Conservation (phyloP, 2,797 vertebrate genomes). For the Perodicticus potto region DNA sequence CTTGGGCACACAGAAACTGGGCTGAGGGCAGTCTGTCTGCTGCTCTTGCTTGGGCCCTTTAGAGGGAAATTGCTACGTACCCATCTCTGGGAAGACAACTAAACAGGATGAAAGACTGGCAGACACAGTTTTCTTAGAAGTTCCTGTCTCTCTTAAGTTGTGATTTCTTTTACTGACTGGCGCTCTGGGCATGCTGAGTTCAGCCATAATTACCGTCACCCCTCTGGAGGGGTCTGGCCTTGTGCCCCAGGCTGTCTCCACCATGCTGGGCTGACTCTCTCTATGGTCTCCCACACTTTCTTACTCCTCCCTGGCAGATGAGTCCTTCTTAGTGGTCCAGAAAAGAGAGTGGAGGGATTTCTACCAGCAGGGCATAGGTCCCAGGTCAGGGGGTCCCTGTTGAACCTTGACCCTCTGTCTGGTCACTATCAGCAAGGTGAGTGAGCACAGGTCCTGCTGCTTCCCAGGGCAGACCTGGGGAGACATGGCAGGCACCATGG, state of each 20-base stretch:
- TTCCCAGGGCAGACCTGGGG: neutral
- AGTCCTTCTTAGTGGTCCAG: neutral
- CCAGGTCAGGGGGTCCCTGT: neutral
- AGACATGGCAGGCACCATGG: neutral
- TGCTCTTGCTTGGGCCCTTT: too few species aligned
- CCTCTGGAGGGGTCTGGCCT: neutral
- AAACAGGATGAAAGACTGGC: rapidly evolving
- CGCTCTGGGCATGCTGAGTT: neutral
- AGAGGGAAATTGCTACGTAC: neutral
- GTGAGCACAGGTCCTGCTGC: neutral
- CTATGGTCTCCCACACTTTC: neutral
- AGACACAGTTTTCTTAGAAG: neutral
- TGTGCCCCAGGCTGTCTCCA: neutral
- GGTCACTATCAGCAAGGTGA: neutral
- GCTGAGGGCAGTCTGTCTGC: neutral
- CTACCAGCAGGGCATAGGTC: too few species aligned
- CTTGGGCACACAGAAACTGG: too few species aligned
- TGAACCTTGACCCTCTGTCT: neutral
- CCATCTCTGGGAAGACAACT: neutral
- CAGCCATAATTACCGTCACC: rapidly evolving
- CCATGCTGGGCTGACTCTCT: neutral
- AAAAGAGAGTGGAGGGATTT: neutral
- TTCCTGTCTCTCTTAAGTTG: neutral
- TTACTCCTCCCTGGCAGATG: neutral
- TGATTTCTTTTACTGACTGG: neutral